A percentile compares a stretch with the other conserved stretches of the same genome.
Conservation (phyloP, 2,888 invertebrate species). For the Philhelius pedissequus region DNA sequence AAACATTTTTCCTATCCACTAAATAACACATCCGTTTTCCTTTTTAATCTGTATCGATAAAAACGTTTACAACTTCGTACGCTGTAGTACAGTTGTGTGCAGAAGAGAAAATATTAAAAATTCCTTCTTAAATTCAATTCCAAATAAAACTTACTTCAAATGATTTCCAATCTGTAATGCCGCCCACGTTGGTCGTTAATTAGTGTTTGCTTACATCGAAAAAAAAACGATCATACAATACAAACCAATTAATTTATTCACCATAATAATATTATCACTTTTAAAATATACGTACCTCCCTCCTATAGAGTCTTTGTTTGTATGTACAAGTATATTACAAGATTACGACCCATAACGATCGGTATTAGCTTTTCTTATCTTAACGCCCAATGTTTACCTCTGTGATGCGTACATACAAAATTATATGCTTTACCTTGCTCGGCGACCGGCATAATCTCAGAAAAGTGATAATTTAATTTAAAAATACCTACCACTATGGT, state of each 20-base stretch:
- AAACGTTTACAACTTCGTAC: not conserved
- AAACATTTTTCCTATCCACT: too few relatives aligned
- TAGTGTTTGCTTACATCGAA: slow-evolving; percentile 35
- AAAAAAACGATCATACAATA: slow-evolving; percentile 4
- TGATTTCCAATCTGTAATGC: not conserved
- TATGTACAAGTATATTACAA: not conserved
- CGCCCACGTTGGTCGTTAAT: not conserved
- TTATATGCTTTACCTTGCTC: not conserved
- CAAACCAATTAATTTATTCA: slow-evolving; percentile 58
- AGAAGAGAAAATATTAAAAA: not conserved
- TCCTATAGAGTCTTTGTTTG: slow-evolving; percentile 23
- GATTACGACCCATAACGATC: slow-evolving; percentile 29
- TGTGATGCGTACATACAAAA: not conserved
- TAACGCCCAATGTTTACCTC: slow-evolving; percentile 6
- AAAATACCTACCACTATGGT: slow-evolving; percentile 25
- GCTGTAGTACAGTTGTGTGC: not conserved
- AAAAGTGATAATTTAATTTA: slow-evolving; percentile 55
- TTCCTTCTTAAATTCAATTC: not conserved
- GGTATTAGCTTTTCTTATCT: slow-evolving; percentile 48
- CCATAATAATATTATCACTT: slow-evolving; percentile 44
- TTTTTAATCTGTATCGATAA: not conserved
- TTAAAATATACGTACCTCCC: not conserved
- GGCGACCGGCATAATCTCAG: slow-evolving; percentile 32
- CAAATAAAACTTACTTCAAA: not conserved
- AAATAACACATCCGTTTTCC: too few relatives aligned